phyloP scores from a whole-genome alignment of 2,113 vertebrate genomes.

The Neolamprologus falcicula region DNA sequence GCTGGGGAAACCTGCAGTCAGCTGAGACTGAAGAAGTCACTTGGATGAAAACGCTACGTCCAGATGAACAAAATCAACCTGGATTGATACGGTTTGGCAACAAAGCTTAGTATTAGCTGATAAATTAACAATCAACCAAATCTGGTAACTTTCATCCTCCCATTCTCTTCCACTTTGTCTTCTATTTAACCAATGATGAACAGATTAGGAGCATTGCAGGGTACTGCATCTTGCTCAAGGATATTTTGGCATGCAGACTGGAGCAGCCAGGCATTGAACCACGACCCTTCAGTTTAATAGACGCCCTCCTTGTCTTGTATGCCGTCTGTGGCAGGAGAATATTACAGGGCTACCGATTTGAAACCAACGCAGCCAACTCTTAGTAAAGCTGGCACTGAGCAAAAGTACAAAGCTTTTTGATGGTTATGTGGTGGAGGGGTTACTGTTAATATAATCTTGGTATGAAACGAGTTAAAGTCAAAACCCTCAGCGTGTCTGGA shows the following conservation, averaged over 20 bases:
- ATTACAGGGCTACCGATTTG: background rate
- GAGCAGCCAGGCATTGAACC: background rate
- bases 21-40: background rate
- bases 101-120: background rate
- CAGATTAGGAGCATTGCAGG: background rate
- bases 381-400: background rate
- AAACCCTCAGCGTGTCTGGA: background rate
- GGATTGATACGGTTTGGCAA: background rate
- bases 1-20: background rate
- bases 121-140: background rate
- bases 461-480: background rate
- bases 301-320: background rate
- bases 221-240: rapidly evolving
- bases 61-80: background rate
- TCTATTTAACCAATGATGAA: background rate
- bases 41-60: rapidly evolving
- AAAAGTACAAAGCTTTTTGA: rapidly evolving
- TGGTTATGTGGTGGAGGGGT: too few species aligned
- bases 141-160: rapidly evolving
- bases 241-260: background rate
- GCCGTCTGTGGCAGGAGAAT: background rate
- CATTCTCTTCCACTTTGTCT: background rate
- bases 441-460: background rate
- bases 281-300: background rate
- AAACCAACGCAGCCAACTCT: background rate